phyloP scores from a whole-genome alignment of 2,113 vertebrate species.

The Phoxinus phoxinus region DNA sequence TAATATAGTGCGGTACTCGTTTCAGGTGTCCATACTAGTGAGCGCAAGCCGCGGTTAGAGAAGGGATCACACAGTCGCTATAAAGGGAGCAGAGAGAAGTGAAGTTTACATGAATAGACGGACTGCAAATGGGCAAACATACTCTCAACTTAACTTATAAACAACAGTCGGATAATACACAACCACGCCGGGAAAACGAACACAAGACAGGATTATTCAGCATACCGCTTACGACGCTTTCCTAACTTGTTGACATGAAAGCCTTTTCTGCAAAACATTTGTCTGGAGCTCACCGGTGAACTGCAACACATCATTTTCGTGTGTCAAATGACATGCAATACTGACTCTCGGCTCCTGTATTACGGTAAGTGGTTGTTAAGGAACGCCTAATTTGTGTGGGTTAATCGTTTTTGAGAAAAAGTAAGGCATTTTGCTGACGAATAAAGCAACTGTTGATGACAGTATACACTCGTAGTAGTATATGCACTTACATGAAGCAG shows the following conservation, averaged over 20 bases:
- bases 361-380: conserved; percentile 46
- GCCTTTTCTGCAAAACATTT: not conserved
- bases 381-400: not conserved
- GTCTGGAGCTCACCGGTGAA: conserved; percentile 21
- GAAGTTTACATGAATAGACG: not conserved
- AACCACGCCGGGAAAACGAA: conserved; percentile 3
- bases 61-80: conserved; percentile 28
- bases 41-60: conserved; percentile 48
- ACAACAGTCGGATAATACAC: not conserved
- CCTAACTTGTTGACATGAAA: conserved; percentile 1
- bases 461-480: conserved; percentile 18
- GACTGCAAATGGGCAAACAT: not conserved
- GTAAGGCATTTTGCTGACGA: conserved; percentile 42
- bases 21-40: conserved; percentile 62
- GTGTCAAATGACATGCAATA: conserved; percentile 45
- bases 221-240: not conserved
- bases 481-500: conserved; percentile 52
- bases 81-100: not conserved
- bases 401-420: not conserved
- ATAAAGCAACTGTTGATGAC: conserved; percentile 28
- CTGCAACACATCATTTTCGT: conserved; percentile 21
- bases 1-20: conserved; percentile 69
- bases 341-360: conserved; percentile 9
- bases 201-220: not conserved
- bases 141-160: not conserved